These are phyloP conservation scores for Cheilosia variabilis DNA, from an alignment of 2,888 invertebrate genomes.

Conservation along the genomic window DNA sequence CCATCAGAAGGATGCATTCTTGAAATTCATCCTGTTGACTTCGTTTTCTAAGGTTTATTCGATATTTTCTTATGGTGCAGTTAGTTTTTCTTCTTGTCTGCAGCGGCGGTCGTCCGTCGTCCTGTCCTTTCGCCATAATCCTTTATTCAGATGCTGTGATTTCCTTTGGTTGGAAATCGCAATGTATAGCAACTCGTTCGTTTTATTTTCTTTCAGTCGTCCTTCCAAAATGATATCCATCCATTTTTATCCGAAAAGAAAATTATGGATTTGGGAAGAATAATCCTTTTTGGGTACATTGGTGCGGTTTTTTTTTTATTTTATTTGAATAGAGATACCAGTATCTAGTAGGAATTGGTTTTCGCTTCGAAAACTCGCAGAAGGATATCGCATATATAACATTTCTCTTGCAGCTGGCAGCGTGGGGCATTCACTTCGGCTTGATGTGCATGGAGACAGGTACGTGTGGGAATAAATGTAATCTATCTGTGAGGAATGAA, in stretches of 20 bases:
- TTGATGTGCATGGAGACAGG: slow-evolving; percentile 4
- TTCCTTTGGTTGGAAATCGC: slow-evolving; percentile 47
- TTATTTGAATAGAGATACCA: slow-evolving; percentile 42
- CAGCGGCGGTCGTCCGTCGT: slow-evolving; percentile 23
- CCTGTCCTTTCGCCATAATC: slow-evolving; percentile 61
- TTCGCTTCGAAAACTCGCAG: slow-evolving; percentile 5
- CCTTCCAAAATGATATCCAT: slow-evolving; percentile 51
- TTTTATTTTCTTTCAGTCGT: background rate
- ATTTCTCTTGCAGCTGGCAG: slow-evolving; percentile 34
- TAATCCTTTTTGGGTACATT: slow-evolving; percentile 64
- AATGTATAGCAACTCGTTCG: slow-evolving; percentile 28
- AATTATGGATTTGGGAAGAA: slow-evolving; percentile 72
- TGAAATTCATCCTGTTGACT: slow-evolving; percentile 67
- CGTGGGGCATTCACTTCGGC: background rate
- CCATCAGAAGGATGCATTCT: slow-evolving; percentile 40
- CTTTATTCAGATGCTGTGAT: slow-evolving; percentile 70
- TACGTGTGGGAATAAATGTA: slow-evolving; percentile 66
- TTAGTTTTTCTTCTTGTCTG: slow-evolving; percentile 10
- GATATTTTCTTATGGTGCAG: slow-evolving; percentile 51
- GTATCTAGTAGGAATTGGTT: slow-evolving; percentile 32
- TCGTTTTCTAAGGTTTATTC: slow-evolving; percentile 65
- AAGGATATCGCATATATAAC: slow-evolving; percentile 4
- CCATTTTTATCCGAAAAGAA: slow-evolving; percentile 65
- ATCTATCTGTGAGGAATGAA: slow-evolving; percentile 62
- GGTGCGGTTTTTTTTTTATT: slow-evolving; percentile 55